Evolutionary conservation across 2,888 invertebrate species (phyloP), one percentile per base, ranked within the genome.

Genomic region (Amphipyra berbera): DNA sequence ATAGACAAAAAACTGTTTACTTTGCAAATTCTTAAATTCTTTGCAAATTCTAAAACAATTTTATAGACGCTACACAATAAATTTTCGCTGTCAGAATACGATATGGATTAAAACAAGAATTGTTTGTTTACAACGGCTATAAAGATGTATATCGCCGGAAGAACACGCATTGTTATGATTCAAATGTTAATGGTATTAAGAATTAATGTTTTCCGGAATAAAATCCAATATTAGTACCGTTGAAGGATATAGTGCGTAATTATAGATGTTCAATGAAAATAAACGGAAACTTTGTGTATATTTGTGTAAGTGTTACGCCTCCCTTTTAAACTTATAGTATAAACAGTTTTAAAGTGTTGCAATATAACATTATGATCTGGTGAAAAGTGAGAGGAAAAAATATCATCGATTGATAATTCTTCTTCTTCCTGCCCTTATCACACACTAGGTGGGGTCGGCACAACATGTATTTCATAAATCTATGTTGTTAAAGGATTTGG

Each of bases 181-280:
- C 63, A 57, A 69, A 65, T 55, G 62, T 72, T 62, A 55, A 71
- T 76, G 62, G 58, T 76, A 61, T 72, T 76, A 68, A 21, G 35
- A 56, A 76, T 76, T 76, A 67, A 79, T 72, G 68, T 57, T 63
- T 76, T 76, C 80, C 79, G 73, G 68, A 76, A 72, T 73, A 67
- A 73, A 73, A 77, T 55, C 72, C 68, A 61, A 66, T 73, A 67
- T 76, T 73, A 73, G 77, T 72, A 50, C 45, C 44, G 73, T 7
- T 76, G 77, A 71, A 72, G 58, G 77, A 76, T 76, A 55, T 76
- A 58, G 46, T 48, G 27, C 8, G 63, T 69, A 70, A 76, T 76
- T 70, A 58, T 57, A 57, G 54, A 58, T 57, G 44, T 44, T 33
- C 47, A 38, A 65, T 72, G 44, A 76, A 71, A 76, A 70, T 70